Conservation (phyloP, 2,113 vertebrate genomes). For the Acinonyx jubatus region DNA sequence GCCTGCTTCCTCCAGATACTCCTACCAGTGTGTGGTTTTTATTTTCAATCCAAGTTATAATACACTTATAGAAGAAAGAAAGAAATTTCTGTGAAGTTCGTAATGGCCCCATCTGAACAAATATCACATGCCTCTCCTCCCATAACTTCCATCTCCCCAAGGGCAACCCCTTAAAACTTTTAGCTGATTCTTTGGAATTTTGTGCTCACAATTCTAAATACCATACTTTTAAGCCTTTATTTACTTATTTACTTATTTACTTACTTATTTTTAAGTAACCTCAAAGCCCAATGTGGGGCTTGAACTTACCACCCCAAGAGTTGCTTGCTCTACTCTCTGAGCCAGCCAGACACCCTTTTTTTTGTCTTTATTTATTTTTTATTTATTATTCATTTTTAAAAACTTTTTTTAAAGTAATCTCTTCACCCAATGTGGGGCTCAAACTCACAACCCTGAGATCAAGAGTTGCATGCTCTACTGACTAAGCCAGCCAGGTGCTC, state of each 20-base stretch:
- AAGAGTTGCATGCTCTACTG: background rate
- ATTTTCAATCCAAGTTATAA: background rate
- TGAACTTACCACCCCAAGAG: background rate
- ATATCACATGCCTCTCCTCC: background rate
- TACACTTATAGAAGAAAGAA: background rate
- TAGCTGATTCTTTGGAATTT: background rate
- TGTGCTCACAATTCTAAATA: background rate
- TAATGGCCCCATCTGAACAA: background rate
- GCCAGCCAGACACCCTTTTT: background rate
- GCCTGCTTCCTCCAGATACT: fast-evolving
- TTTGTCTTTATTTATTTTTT: background rate
- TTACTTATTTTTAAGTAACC: background rate
- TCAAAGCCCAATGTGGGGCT: background rate
- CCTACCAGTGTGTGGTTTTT: background rate
- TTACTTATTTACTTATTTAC: background rate
- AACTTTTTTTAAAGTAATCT: background rate
- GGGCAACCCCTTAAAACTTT: background rate
- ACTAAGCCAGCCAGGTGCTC: background rate
- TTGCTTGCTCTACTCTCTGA: background rate
- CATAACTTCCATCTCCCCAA: background rate
- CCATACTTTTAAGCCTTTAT: background rate
- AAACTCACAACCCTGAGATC: background rate
- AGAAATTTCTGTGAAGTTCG: background rate
- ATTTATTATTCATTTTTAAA: background rate
- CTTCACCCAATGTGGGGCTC: background rate